Percentiles rank a stretch among this genome's conserved stretches.
These are phyloP conservation scores for Euphonia xanthogaster DNA, from an alignment of 2,797 vertebrate genomes.

Conservation along the genomic window DNA sequence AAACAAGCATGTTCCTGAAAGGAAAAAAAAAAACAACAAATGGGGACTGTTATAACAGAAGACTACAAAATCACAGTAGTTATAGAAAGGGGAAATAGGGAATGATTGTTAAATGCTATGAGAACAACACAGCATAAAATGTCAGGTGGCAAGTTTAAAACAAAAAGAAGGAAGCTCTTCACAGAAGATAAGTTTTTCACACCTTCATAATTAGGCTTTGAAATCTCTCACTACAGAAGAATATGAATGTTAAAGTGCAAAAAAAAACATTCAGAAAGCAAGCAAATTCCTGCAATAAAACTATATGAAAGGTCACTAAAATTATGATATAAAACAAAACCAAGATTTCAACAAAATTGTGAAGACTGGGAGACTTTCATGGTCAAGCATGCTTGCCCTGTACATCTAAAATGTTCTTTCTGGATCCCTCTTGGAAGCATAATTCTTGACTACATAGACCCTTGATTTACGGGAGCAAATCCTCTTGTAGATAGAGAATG, in stretches of 20 bases:
- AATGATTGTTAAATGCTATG: background rate
- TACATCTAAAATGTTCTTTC: background rate
- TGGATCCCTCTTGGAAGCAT: background rate
- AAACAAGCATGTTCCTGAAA: background rate
- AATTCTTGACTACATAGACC: background rate
- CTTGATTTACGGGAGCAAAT: background rate
- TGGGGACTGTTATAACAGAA: background rate
- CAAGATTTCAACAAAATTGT: background rate
- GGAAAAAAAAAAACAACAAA: background rate
- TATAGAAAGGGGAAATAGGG: background rate
- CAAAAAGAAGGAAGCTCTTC: background rate
- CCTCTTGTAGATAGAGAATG: background rate
- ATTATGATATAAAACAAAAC: fast-evolving
- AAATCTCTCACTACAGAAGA: background rate
- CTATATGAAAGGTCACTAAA: background rate
- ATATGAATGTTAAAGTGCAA: background rate
- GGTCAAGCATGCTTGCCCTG: background rate
- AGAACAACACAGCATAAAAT: background rate
- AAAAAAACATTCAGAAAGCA: background rate
- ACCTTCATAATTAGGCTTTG: background rate
- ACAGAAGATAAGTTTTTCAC: background rate
- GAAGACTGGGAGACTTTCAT: background rate
- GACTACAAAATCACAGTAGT: background rate
- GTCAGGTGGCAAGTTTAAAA: background rate
- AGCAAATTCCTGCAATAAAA: background rate